These are phyloP conservation scores for Siphlonurus alternatus DNA, from an alignment of 2,888 invertebrate genomes.

Conservation along the genomic window DNA sequence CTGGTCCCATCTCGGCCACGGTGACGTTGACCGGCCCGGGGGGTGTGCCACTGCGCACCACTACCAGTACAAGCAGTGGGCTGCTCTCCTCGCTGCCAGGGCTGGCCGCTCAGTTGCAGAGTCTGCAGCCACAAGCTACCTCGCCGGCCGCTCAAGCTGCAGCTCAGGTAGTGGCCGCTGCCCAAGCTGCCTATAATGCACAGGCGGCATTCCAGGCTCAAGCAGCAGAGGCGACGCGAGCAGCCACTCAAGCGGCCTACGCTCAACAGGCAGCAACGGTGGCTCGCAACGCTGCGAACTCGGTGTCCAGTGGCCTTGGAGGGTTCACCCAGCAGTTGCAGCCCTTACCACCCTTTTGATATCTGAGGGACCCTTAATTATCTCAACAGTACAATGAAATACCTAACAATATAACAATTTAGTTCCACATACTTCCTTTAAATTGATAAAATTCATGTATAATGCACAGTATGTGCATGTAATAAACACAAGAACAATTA, in stretches of 20 bases:
- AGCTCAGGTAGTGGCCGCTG: neutral
- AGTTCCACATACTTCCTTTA: too few species aligned
- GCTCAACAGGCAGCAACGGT: neutral
- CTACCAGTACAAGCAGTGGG: neutral
- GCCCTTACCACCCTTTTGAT: neutral
- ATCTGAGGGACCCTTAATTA: too few species aligned
- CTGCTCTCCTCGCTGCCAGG: neutral
- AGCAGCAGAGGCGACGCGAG: neutral
- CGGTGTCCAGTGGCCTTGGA: neutral
- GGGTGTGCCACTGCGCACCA: neutral
- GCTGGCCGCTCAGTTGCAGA: neutral
- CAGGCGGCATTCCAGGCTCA: neutral
- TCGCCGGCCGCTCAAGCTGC: conserved; percentile 1
- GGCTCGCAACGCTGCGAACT: neutral
- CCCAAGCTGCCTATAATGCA: conserved; percentile 1
- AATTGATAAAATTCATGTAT: too few species aligned
- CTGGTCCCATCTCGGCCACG: neutral
- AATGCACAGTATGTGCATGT: too few species aligned
- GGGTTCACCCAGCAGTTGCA: neutral
- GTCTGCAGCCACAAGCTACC: too few species aligned
- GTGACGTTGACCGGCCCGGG: neutral
- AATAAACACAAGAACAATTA: too few species aligned
- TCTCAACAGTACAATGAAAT: too few species aligned
- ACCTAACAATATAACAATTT: too few species aligned
- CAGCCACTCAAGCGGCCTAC: neutral